Evolutionary conservation across 2,888 invertebrate genomes (phyloP).

Genomic region (Folsomia candida): DNA sequence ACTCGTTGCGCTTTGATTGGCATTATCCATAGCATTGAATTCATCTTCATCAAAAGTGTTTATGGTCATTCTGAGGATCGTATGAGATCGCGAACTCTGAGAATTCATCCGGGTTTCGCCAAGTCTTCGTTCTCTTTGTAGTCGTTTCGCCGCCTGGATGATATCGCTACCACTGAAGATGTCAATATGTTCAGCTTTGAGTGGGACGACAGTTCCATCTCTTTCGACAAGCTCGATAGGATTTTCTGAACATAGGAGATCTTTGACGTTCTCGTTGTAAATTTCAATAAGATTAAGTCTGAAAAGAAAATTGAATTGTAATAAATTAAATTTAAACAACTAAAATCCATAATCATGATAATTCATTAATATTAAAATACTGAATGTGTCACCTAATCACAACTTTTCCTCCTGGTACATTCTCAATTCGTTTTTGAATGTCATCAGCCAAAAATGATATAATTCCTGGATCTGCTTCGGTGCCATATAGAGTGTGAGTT

Average conservation of each 20-base stretch:
- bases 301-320: slow-evolving; percentile 31
- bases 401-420: slow-evolving; percentile 4
- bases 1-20: no score
- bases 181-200: slow-evolving; percentile 62
- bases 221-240: slow-evolving; percentile 55
- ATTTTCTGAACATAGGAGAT: slow-evolving; percentile 67
- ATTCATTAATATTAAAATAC: background rate
- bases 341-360: no score
- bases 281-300: slow-evolving; percentile 84
- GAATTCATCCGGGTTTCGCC: slow-evolving; percentile 86
- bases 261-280: slow-evolving; percentile 79
- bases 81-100: slow-evolving; percentile 81
- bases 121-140: slow-evolving; percentile 68
- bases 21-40: background rate
- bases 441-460: slow-evolving; percentile 70
- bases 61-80: slow-evolving; percentile 81
- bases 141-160: slow-evolving; percentile 54
- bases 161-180: slow-evolving; percentile 65
- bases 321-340: background rate
- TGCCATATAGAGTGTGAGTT: slow-evolving; percentile 80
- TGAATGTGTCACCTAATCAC: background rate
- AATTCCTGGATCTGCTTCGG: slow-evolving; percentile 67
- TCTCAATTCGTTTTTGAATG: slow-evolving; percentile 63
- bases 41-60: slow-evolving; percentile 20
- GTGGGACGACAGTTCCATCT: slow-evolving; percentile 64